These are phyloP conservation scores for Ips nitidus DNA, from an alignment of 1,140 invertebrate genomes.

Conservation along the genomic window DNA sequence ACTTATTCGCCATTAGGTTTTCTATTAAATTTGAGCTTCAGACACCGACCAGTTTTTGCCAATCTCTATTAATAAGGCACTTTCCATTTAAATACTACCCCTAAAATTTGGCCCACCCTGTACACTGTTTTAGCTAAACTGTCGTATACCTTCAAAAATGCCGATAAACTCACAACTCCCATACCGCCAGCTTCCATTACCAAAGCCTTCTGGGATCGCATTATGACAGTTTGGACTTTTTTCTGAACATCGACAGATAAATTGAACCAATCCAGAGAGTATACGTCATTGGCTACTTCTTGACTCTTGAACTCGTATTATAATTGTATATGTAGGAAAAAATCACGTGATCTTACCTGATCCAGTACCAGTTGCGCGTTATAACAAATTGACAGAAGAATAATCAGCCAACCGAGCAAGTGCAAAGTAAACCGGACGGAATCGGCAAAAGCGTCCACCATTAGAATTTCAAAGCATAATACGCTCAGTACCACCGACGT, in stretches of 20 bases:
- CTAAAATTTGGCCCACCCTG: no score
- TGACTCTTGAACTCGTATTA: constrained; percentile 40
- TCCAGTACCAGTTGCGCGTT: constrained; percentile 44
- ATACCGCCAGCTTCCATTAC: constrained; percentile 40
- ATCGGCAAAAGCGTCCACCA: constrained; percentile 42
- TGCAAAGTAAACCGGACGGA: constrained; percentile 44
- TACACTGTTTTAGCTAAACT: no score
- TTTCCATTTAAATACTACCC: no score
- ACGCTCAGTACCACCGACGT: constrained; percentile 45
- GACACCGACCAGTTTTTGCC: no score
- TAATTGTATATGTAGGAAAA: constrained; percentile 10
- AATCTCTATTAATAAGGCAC: no score
- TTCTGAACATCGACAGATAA: constrained; percentile 32
- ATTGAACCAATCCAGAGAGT: constrained; percentile 40
- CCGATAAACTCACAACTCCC: constrained; percentile 41
- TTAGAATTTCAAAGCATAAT: constrained; percentile 44
- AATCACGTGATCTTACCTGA: constrained; percentile 29
- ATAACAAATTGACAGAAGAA: constrained; percentile 42
- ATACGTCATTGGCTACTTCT: constrained; percentile 39
- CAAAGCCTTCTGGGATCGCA: constrained; percentile 43
- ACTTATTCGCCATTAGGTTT: no score
- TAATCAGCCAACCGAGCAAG: constrained; percentile 42
- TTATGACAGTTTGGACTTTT: constrained; percentile 39
- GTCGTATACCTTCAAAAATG: constrained; percentile 41
- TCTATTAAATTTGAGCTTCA: no score